Base-by-base conservation (phyloP, 2,888 invertebrate genomes). In the Reticulitermes lucifugus region DNA sequence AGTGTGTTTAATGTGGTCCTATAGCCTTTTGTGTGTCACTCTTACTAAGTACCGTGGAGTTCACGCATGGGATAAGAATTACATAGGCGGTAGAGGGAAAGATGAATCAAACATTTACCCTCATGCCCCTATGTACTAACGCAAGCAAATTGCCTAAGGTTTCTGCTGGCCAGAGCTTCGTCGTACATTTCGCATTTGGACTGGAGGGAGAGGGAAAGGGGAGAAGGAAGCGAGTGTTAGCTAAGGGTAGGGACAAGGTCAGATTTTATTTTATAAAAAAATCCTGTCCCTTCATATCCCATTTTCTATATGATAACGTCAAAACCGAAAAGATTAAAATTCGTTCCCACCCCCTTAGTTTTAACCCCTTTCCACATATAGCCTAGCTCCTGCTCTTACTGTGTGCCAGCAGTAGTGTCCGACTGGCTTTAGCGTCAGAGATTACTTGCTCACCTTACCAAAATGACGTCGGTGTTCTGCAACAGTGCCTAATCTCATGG, bases 271-370 rank as follows among this genome's bases (percentile, higher is more conserved):
- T 80, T 41, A 35, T 29, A 60, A 80, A 80, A 79, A 80, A 80
- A 60, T 55, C 59, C 35, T 29, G n/a, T 29, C 80, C 80, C 60
- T 60, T 80, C 59, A 60, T 80, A 80, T 55, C 60, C 80, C 80
- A 80, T 80, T 80, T 80, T 80, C 73, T 75, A 59, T 75, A 75
- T 75, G 83, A 83, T 83, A 83, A 83, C 75, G 83, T 83, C 83
- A 83, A 83, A 83, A 73, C 73, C 75, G 75, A 83, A 75, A 83
- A 83, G 83, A 83, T 83, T 83, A 83, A 83, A 83, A 83, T 83
- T 73, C 83, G 83, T 55, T 35, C 59, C 75, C 35, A 21, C 55
- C 73, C 75, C 41, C 55, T 73, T 55, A 79, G 59, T 51, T 59
- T 79, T 59, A 60, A 41, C 29, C 80, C 80, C 55, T 79, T 79